Percentiles rank a stretch among this genome's conserved stretches.
phyloP scores from a whole-genome alignment of 2,797 vertebrate genomes.

The Sorex maritimensis region DNA sequence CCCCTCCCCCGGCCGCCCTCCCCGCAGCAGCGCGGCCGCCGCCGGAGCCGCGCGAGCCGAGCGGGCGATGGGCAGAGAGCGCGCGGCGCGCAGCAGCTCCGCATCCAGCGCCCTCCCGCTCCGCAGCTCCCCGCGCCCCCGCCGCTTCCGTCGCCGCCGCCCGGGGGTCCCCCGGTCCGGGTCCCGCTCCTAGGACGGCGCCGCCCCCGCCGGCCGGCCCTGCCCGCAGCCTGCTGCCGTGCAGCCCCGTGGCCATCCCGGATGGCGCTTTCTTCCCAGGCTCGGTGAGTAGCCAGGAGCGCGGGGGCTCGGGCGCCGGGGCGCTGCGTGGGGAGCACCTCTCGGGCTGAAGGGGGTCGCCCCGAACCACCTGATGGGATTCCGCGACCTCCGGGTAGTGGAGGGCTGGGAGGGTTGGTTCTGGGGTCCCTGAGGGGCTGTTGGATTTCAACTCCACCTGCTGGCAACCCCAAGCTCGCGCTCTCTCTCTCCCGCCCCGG shows the following conservation, averaged over 20 bases:
- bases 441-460: conserved; percentile 52
- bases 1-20: conserved; percentile 83
- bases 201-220: conserved; percentile 77
- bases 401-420: not conserved
- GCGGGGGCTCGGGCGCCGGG: not conserved
- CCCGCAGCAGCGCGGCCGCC: not conserved
- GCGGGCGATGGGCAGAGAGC: conserved; percentile 90
- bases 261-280: conserved; percentile 81
- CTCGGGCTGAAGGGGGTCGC: not conserved
- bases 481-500: not conserved
- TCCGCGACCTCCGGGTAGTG: not conserved
- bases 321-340: not conserved
- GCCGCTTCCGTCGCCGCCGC: conserved; percentile 20
- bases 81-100: conserved; percentile 88
- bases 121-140: conserved; percentile 13
- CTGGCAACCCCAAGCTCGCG: conserved; percentile 46
- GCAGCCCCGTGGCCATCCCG: conserved; percentile 68
- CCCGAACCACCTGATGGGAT: conserved; percentile 64
- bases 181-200: conserved; percentile 68
- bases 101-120: conserved; percentile 77
- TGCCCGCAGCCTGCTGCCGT: conserved; percentile 82
- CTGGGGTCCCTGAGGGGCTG: not conserved
- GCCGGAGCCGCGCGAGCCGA: conserved; percentile 79
- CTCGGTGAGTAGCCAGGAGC: conserved; percentile 88
- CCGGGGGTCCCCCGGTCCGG: not conserved